Evolutionary conservation across 2,888 invertebrate species (phyloP), one percentile per base, ranked within the genome.

Genomic region (Dolomedes plantarius): DNA sequence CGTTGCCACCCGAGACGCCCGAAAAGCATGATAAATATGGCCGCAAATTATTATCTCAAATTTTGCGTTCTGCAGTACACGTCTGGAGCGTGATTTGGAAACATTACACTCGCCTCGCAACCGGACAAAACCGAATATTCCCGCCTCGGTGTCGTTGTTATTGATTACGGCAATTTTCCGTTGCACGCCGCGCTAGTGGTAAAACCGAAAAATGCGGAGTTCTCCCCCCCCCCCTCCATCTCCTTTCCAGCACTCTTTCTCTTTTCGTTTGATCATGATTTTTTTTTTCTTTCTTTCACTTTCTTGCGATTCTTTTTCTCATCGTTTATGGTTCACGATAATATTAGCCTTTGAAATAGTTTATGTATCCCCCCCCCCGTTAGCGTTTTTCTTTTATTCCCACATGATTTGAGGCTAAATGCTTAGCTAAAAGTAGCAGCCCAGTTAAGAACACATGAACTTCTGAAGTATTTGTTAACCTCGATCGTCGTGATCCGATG

Each of bases 31-130:
- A 79, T 79, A 79, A 79, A 79, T 79, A 72, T 64, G 27, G 31
- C 32, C 23, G 71, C 64, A 76, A 80, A 83, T 83, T 83, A 83
- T 83, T 76, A 76, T 83, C 76, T 76, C 76, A 64, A 64, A 56
- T 72, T 76, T 29, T 41, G 56, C 69, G 46, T 39, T 46, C 69
- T 56, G 56, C 56, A 23, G 62, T 23, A 41, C 39, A 72, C 71
- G 72, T 41, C 64, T 72, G 32, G 62, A n/a, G 50, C 56, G 67
- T 76, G 50, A 29, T 67, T 29, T 41, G 77, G 36, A 50, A 77
- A 50, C 16, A 68, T 67, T 65, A 36, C 32, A 77, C 68, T 77
- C 19, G 19, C 56, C 56, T n/a, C n/a, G n/a, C n/a, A n/a, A n/a
- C 13, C 23, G 56, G 56, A 56, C 56, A 56, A 56, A 56, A 56